Evolutionary conservation across 1,140 invertebrate genomes (phyloP), one percentile per base, ranked within the genome.

Genomic region (Parasteatoda tepidariorum): DNA sequence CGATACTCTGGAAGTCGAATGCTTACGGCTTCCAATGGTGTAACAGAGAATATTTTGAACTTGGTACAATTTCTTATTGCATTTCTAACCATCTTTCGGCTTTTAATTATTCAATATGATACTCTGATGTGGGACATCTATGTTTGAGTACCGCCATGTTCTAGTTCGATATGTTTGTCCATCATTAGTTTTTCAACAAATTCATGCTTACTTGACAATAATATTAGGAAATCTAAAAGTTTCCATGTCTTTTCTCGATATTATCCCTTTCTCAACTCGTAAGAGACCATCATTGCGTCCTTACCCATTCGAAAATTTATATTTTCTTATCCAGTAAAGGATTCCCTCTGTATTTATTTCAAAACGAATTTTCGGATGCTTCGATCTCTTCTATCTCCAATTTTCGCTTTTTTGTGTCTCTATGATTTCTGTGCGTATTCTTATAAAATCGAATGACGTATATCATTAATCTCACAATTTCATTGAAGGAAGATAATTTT

Each of bases 131-230:
- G 31, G 7, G 41, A 7, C 0, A 15, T 13, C 11, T 33, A 9
- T 28, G n/a, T 57, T 31, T 64, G 38, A 22, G 38, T 5, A n/a
- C 61, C 61, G 7, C 34, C 61, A 78, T 78, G 75, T n/a, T 9
- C 54, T 6, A 41, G 15, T 18, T 66, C 30, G 3, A 48, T 5
- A 54, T 78, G 75, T 9, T 66, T n/a, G n/a, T 28, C 38, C 22
- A 18, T 62, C 3, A 76, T 38, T 18, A 78, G 54, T 7, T 38
- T 24, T 6, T 34, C 24, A 6, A 66, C 28, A 13, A 15, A 31
- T 1, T 64, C 13, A 78, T 78, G 71, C 30, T 62, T 75, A 34
- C 0, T 24, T 22, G 75, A 18, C 2, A 66, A 22, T n/a, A 78
- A 54, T 18, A 78, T n/a, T 33, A 15, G 75, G 75, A 33, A 48